Percentiles rank a stretch among this genome's conserved stretches.
phyloP scores from a whole-genome alignment of 2,113 vertebrate genomes.

The Hippotragus niger region DNA sequence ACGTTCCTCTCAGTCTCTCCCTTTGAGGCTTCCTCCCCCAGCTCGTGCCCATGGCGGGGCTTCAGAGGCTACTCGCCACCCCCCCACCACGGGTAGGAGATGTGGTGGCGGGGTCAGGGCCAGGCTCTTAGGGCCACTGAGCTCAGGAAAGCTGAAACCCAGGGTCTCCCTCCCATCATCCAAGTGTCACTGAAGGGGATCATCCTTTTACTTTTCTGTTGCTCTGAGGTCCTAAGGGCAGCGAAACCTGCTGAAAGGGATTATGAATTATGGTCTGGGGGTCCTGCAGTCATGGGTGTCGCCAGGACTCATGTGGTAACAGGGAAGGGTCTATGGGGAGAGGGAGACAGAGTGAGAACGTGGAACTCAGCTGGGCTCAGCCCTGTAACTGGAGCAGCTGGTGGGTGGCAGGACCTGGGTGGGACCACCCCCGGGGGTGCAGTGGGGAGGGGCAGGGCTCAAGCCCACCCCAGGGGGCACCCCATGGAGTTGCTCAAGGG shows the following conservation, averaged over 20 bases:
- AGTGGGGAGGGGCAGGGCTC: too few species aligned
- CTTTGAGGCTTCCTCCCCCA: not conserved
- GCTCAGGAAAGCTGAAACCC: not conserved
- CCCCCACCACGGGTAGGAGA: not conserved
- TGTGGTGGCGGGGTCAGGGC: not conserved
- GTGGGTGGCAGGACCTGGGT: not conserved
- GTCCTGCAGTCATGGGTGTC: not conserved
- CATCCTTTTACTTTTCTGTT: not conserved
- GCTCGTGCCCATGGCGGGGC: not conserved
- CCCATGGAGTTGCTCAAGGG: not conserved
- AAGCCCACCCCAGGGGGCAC: not conserved
- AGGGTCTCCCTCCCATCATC: not conserved
- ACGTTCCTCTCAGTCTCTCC: not conserved
- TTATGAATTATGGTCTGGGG: not conserved
- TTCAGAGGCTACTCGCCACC: not conserved
- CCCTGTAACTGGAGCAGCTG: not conserved
- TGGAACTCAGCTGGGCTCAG: not conserved
- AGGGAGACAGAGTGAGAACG: not conserved
- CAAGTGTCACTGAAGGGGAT: not conserved
- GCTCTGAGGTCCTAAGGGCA: not conserved
- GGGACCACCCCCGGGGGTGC: fast-evolving
- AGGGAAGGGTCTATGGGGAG: not conserved
- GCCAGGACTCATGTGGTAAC: not conserved
- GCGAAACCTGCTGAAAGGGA: not conserved
- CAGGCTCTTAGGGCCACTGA: not conserved